Conservation (phyloP, 2,113 vertebrate species). For the Nothocercus julius region DNA sequence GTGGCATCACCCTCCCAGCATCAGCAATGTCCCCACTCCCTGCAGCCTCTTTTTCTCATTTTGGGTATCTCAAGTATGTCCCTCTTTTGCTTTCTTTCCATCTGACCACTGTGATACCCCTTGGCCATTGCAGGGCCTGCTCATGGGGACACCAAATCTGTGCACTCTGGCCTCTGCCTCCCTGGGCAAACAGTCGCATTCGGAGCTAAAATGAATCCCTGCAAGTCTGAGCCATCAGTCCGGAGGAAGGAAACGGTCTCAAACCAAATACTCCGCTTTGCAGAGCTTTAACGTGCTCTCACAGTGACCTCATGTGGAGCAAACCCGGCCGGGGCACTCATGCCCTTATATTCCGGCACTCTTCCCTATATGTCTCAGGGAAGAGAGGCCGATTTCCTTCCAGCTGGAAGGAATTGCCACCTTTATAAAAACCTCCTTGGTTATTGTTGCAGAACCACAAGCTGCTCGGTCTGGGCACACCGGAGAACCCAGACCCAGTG, state of each 20-base stretch:
- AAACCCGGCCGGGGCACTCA: background rate
- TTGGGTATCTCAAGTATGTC: background rate
- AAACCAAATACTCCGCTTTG: background rate
- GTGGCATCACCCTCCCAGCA: background rate
- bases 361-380: background rate
- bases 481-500: background rate
- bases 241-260: background rate
- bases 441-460: background rate
- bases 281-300: constrained; percentile 5
- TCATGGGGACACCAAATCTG: background rate
- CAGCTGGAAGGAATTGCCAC: background rate
- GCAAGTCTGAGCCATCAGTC: background rate
- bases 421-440: background rate
- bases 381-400: background rate
- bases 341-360: rapidly evolving
- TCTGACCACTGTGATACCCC: background rate
- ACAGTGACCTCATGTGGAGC: constrained; percentile 68
- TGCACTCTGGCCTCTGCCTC: background rate
- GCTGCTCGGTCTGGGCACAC: background rate
- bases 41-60: background rate
- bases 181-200: background rate
- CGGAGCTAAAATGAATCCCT: background rate
- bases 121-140: background rate
- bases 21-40: background rate
- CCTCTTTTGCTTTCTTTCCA: background rate